Conservation (phyloP, 2,797 vertebrate genomes). For the Xiphorhynchus erythropygius region DNA sequence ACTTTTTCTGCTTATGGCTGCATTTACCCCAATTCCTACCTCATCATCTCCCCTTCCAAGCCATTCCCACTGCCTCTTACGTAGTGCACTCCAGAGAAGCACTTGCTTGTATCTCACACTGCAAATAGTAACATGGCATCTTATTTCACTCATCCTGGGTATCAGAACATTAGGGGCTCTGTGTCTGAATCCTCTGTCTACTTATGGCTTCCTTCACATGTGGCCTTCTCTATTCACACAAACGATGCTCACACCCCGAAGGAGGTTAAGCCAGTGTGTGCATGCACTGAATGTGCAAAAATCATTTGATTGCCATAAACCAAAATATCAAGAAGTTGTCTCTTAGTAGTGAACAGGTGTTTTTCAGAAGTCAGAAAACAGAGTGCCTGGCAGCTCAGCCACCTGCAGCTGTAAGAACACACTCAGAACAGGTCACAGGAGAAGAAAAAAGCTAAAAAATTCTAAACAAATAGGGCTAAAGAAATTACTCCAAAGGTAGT, state of each 20-base stretch:
- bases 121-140: neutral
- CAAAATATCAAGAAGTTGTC: neutral
- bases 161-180: neutral
- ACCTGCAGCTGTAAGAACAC: neutral
- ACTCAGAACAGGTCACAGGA: neutral
- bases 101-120: fast-evolving
- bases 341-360: neutral
- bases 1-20: neutral
- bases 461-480: neutral
- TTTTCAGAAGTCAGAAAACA: neutral
- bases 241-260: neutral
- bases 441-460: neutral
- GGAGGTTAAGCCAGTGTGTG: neutral
- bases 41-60: neutral
- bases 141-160: neutral
- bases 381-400: neutral
- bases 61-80: neutral
- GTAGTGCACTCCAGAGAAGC: neutral
- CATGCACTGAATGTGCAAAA: neutral
- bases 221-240: neutral
- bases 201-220: neutral
- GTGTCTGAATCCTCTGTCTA: neutral
- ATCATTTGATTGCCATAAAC: neutral
- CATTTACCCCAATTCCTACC: neutral
- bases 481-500: neutral